phyloP scores from a whole-genome alignment of 2,113 vertebrate species.

The Rhombomys opimus region DNA sequence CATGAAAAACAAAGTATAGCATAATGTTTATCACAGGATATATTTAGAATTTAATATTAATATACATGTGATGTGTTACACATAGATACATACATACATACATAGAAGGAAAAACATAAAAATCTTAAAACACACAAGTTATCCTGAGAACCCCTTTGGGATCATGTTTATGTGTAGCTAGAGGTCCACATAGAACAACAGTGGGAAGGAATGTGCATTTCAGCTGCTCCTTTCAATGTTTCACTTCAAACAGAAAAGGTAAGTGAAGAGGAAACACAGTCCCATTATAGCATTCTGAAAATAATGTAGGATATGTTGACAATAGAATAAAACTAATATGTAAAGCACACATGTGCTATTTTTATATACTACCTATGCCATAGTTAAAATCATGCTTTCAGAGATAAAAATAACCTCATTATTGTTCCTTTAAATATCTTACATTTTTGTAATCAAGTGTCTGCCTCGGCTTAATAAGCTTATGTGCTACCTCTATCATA shows the following conservation, averaged over 20 bases:
- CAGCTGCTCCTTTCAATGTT: background rate
- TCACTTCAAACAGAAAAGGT: background rate
- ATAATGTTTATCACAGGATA: background rate
- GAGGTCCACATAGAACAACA: background rate
- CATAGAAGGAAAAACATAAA: background rate
- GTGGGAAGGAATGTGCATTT: background rate
- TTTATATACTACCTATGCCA: background rate
- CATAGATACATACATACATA: too few relatives aligned
- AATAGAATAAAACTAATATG: background rate
- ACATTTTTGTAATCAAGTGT: background rate
- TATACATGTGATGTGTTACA: too few relatives aligned
- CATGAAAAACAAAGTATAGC: background rate
- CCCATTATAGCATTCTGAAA: background rate
- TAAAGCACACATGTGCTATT: accelerated
- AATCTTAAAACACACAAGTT: background rate
- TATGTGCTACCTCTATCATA: background rate
- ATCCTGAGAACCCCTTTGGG: background rate
- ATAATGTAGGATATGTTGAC: background rate
- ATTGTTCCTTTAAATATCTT: background rate
- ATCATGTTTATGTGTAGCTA: background rate
- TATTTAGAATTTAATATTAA: background rate
- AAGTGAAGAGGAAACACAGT: background rate
- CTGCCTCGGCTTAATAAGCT: background rate
- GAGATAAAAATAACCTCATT: background rate
- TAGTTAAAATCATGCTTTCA: background rate